Evolutionary conservation across 2,888 invertebrate genomes (phyloP).

Genomic region (Eupeodes latifasciatus): DNA sequence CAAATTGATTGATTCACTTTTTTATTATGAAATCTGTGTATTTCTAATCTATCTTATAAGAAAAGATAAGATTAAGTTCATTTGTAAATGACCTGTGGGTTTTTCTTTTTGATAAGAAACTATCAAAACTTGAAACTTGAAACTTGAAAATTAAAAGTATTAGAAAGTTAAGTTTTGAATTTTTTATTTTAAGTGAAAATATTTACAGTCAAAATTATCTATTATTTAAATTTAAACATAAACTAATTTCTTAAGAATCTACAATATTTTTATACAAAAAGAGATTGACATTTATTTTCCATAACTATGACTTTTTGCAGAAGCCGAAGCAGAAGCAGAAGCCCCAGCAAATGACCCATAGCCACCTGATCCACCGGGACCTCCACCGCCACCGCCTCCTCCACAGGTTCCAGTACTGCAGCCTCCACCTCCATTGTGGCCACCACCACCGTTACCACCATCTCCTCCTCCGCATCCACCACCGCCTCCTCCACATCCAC

Average conservation of each 20-base stretch:
- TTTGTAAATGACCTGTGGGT: neutral
- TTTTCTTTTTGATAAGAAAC: neutral
- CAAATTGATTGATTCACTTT: no score
- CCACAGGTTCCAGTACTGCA: constrained; percentile 31
- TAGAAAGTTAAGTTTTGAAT: neutral
- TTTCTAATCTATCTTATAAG: no score
- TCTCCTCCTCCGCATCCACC: constrained; percentile 86
- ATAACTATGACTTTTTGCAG: constrained; percentile 68
- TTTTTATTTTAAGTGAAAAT: neutral
- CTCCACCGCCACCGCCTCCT: constrained; percentile 83
- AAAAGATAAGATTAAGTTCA: constrained; percentile 1
- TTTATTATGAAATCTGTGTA: no score
- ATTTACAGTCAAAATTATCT: constrained; percentile 29
- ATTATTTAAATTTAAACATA: neutral
- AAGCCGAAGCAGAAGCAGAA: constrained; percentile 77
- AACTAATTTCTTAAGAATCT: constrained; percentile 18
- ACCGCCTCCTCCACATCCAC: constrained; percentile 86
- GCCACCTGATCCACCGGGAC: constrained; percentile 38
- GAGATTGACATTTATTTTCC: constrained; percentile 41
- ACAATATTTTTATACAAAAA: neutral
- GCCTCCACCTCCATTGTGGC: constrained; percentile 78
- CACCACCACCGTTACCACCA: constrained; percentile 39
- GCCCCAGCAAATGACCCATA: constrained; percentile 69
- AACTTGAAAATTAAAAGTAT: neutral
- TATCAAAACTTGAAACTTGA: neutral